Evolutionary conservation across 2,797 vertebrate species (phyloP).

Genomic region (Anableps anableps): DNA sequence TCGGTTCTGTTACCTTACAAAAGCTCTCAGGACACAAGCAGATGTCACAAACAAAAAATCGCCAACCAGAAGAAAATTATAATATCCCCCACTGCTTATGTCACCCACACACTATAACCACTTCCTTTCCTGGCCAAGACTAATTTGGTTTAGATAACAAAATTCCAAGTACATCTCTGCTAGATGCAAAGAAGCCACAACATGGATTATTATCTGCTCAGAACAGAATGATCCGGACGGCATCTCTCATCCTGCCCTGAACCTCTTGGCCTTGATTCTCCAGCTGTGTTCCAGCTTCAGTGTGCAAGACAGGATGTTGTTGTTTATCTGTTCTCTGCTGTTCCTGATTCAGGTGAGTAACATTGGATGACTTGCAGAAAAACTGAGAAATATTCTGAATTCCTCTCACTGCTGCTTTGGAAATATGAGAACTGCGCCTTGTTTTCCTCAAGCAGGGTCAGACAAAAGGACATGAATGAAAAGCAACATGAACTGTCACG

Average conservation of each 20-base stretch:
- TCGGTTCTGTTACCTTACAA: constrained; percentile 19
- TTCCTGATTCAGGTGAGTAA: constrained; percentile 32
- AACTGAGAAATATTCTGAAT: constrained; percentile 2
- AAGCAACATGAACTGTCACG: not conserved
- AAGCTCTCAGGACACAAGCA: constrained; percentile 10
- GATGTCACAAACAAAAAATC: constrained; percentile 22
- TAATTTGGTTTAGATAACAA: not conserved
- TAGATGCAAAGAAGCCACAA: constrained; percentile 9
- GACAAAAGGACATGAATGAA: constrained; percentile 3
- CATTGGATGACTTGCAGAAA: constrained; percentile 64
- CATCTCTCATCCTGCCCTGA: constrained; percentile 2
- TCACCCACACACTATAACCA: constrained; percentile 24
- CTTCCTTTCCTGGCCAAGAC: constrained; percentile 1
- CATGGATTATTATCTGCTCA: constrained; percentile 27
- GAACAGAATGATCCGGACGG: constrained; percentile 33
- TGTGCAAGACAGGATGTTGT: constrained; percentile 21
- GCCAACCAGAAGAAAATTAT: constrained; percentile 16
- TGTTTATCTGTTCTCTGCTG: constrained; percentile 11
- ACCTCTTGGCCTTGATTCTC: constrained; percentile 22
- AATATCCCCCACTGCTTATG: constrained; percentile 20
- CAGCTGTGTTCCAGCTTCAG: constrained; percentile 42
- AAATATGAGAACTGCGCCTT: constrained; percentile 1
- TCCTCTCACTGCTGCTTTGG: not conserved
- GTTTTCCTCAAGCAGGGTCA: constrained; percentile 7
- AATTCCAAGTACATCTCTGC: not conserved